Conservation (phyloP, 2,888 invertebrate genomes). For the Odontomyia ornata region DNA sequence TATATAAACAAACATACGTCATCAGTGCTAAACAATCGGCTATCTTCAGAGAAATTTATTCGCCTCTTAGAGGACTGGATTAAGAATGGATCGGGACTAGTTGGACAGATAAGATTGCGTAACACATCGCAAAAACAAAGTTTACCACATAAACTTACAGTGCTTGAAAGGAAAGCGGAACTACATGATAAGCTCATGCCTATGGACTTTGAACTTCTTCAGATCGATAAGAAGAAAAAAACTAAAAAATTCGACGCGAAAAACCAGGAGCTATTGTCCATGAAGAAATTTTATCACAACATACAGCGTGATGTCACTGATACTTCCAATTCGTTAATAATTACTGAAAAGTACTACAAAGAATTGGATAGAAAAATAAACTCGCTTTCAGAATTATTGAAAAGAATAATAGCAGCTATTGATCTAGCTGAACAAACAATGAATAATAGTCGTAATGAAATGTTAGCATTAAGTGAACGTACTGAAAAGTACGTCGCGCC, state of each 20-base stretch:
- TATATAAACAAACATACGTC: neutral
- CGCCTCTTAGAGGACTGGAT: neutral
- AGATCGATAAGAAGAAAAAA: slow-evolving; percentile 67
- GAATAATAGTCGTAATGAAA: slow-evolving; percentile 57
- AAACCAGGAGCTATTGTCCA: neutral
- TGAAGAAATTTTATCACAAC: neutral
- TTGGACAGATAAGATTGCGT: slow-evolving; percentile 9
- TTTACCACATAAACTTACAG: neutral
- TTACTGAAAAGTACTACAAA: neutral
- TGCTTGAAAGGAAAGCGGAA: slow-evolving; percentile 63
- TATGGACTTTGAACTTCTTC: slow-evolving; percentile 69
- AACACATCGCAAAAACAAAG: neutral
- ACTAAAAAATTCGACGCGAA: slow-evolving; percentile 63
- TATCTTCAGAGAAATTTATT: slow-evolving; percentile 1
- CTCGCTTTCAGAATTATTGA: neutral
- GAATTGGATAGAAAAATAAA: neutral
- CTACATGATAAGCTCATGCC: slow-evolving; percentile 67
- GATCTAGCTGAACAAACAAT: slow-evolving; percentile 56
- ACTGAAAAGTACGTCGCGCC: slow-evolving; percentile 58
- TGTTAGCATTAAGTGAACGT: slow-evolving; percentile 59
- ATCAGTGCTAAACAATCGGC: neutral
- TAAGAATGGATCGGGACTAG: neutral
- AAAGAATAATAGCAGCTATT: neutral
- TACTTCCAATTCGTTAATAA: neutral
- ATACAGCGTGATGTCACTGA: neutral